Conservation (phyloP, 2,888 invertebrate species). For the Dione vanillae region DNA sequence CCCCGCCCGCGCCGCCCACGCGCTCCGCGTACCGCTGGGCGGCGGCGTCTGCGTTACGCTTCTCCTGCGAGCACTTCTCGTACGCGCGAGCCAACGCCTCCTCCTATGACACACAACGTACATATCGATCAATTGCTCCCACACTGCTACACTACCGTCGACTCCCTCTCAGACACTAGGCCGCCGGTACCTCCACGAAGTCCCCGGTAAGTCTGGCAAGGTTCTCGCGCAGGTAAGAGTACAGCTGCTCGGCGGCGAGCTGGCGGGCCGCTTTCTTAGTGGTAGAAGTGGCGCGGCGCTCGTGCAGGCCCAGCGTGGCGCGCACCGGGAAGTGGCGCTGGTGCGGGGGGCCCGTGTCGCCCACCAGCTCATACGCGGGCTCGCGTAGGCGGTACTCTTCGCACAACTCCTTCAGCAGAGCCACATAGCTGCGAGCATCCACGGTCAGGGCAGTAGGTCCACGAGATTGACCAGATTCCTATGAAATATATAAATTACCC, state of each 20-base stretch:
- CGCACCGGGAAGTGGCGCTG: slow-evolving; percentile 85
- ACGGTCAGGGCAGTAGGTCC: slow-evolving; percentile 40
- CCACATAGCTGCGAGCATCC: slow-evolving; percentile 63
- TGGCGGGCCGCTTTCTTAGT: slow-evolving; percentile 88
- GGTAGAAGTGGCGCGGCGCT: slow-evolving; percentile 81
- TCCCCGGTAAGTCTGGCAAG: slow-evolving; percentile 64
- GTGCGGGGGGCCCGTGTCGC: slow-evolving; percentile 88
- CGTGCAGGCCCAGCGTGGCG: slow-evolving; percentile 81
- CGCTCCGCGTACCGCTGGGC: slow-evolving; percentile 1
- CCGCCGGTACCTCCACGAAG: slow-evolving; percentile 65
- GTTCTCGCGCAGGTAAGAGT: slow-evolving; percentile 67
- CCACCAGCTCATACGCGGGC: slow-evolving; percentile 81
- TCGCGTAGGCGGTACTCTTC: slow-evolving; percentile 76
- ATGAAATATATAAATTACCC: not conserved
- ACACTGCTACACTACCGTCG: no score
- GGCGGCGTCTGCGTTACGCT: slow-evolving; percentile 17
- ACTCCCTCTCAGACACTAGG: not conserved
- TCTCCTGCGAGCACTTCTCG: slow-evolving; percentile 50
- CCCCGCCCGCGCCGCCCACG: not conserved
- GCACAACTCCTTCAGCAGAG: slow-evolving; percentile 76
- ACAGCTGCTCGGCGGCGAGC: slow-evolving; percentile 80
- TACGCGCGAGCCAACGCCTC: slow-evolving; percentile 68
- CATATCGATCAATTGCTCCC: no score
- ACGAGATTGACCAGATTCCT: slow-evolving; percentile 26
- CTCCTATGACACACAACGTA: slow-evolving; percentile 54